A percentile compares a stretch with the other conserved stretches of the same genome.
These are phyloP conservation scores for Atta colombica DNA, from an alignment of 1,140 invertebrate genomes.

Conservation along the genomic window DNA sequence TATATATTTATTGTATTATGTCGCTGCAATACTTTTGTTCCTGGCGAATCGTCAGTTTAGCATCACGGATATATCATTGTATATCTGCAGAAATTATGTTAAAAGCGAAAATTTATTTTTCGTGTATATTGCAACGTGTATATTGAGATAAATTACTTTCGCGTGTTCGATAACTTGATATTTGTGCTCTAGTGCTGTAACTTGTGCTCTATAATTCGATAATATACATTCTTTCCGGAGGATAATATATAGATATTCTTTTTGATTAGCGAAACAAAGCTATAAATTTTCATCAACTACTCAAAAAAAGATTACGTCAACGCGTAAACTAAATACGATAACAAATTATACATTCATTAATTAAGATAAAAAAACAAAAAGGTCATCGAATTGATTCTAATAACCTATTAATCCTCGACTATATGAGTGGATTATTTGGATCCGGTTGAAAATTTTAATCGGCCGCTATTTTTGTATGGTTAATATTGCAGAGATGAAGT, in stretches of 20 bases:
- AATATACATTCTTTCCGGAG: background rate
- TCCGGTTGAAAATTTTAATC: no score
- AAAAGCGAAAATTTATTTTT: conserved; percentile 5
- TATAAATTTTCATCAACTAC: background rate
- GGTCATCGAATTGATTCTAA: no score
- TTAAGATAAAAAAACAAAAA: background rate
- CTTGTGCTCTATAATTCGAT: background rate
- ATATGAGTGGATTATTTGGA: no score
- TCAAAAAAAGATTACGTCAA: background rate
- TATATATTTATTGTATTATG: background rate
- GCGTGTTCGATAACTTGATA: background rate
- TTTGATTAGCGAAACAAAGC: background rate
- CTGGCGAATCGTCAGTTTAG: background rate
- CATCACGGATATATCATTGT: background rate
- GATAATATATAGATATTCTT: background rate
- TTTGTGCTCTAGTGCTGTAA: background rate
- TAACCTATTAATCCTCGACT: no score
- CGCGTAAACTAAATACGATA: background rate
- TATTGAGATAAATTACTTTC: background rate
- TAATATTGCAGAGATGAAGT: no score
- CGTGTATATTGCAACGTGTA: background rate
- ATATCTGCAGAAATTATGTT: background rate
- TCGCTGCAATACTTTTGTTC: conserved; percentile 9
- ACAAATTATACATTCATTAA: background rate
- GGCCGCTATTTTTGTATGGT: no score